Conservation (phyloP, 2,797 vertebrate species). For the Aldrovandia affinis region DNA sequence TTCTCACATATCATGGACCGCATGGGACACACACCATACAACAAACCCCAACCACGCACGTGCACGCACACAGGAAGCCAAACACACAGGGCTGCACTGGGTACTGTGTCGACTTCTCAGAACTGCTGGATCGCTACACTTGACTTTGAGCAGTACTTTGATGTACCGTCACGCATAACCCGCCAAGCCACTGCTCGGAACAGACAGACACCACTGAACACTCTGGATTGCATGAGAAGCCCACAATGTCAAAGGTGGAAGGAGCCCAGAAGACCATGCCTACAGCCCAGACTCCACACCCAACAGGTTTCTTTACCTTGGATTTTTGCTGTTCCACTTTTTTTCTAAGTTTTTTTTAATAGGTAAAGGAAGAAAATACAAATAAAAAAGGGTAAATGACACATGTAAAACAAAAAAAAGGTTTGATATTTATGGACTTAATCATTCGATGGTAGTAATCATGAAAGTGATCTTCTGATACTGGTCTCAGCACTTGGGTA, state of each 20-base stretch:
- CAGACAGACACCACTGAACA: background rate
- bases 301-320: constrained; percentile 42
- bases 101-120: background rate
- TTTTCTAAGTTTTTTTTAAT: constrained; percentile 60
- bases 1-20: constrained; percentile 19
- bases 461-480: no score
- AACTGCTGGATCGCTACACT: background rate
- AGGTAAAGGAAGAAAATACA: constrained; percentile 21
- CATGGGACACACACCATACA: background rate
- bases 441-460: background rate
- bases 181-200: background rate
- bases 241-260: constrained; percentile 23
- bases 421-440: background rate
- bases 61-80: background rate
- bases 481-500: no score
- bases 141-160: background rate
- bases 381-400: constrained; percentile 34
- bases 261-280: background rate
- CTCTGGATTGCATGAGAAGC: background rate
- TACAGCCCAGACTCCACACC: constrained; percentile 22
- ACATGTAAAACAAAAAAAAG: constrained; percentile 30
- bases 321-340: constrained; percentile 63
- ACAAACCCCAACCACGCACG: background rate
- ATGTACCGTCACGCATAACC: background rate
- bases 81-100: background rate